Evolutionary conservation across 2,113 vertebrate species (phyloP).

Genomic region (Felis catus): F.catus_Fca126_mat1.0 CM031413.1:99796001-99796500

Average conservation of each 20-base stretch:
- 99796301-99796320: constrained; percentile 59
- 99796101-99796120: neutral
- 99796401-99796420: constrained; percentile 61
- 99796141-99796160: neutral
- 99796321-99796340: constrained; percentile 47
- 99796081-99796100: neutral
- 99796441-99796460: constrained; percentile 63
- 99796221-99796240: neutral
- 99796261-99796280: neutral
- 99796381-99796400: constrained; percentile 64
- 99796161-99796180: neutral
- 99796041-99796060: constrained; percentile 6
- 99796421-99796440: constrained; percentile 50
- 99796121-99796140: neutral
- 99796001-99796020: neutral
- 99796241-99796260: constrained; percentile 14
- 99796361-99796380: constrained; percentile 68
- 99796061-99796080: neutral
- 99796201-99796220: neutral
- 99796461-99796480: constrained; percentile 73
- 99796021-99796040: neutral
- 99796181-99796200: neutral
- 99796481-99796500: constrained; percentile 82
- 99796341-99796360: constrained; percentile 59
- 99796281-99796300: constrained; percentile 47